These are phyloP conservation scores for Scaptomyza caliginosa DNA, from an alignment of 2,888 invertebrate species.

Conservation along the genomic window DNA sequence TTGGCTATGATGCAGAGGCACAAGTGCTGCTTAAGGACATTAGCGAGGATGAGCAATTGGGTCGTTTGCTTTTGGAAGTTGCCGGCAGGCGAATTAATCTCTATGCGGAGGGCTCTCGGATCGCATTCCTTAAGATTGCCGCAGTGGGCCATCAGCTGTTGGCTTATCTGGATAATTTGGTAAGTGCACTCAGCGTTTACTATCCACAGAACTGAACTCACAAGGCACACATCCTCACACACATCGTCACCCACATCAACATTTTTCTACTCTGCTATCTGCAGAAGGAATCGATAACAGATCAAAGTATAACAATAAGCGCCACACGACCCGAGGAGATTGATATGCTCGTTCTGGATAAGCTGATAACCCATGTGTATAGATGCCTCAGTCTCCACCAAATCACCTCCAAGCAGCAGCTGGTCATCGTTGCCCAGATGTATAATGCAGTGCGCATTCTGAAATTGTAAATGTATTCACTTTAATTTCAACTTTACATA, in stretches of 20 bases:
- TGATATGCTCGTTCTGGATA: slow-evolving; percentile 79
- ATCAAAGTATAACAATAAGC: slow-evolving; percentile 69
- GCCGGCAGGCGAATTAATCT: slow-evolving; percentile 92
- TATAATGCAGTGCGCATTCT: slow-evolving; percentile 84
- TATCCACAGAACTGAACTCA: slow-evolving; percentile 55
- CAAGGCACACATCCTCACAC: slow-evolving; percentile 1
- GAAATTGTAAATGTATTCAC: slow-evolving; percentile 57
- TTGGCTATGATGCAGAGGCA: slow-evolving; percentile 87
- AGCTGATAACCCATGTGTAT: slow-evolving; percentile 83
- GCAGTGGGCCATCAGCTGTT: slow-evolving; percentile 91
- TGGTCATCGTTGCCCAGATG: slow-evolving; percentile 85
- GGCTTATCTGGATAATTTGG: slow-evolving; percentile 89
- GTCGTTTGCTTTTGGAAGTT: slow-evolving; percentile 90
- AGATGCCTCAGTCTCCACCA: slow-evolving; percentile 82
- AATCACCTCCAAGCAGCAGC: slow-evolving; percentile 76
- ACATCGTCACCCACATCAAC: not conserved
- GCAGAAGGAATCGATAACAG: slow-evolving; percentile 54
- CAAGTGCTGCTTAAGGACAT: slow-evolving; percentile 88
- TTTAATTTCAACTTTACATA: slow-evolving; percentile 34
- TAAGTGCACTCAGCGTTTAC: slow-evolving; percentile 82
- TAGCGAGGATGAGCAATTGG: slow-evolving; percentile 88
- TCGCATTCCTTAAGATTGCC: slow-evolving; percentile 88
- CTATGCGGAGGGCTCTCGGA: slow-evolving; percentile 86
- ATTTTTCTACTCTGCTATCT: not conserved
- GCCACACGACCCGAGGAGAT: slow-evolving; percentile 80